phyloP scores from a whole-genome alignment of 2,888 invertebrate genomes.

The Hydrotaea cyrtoneurina region DNA sequence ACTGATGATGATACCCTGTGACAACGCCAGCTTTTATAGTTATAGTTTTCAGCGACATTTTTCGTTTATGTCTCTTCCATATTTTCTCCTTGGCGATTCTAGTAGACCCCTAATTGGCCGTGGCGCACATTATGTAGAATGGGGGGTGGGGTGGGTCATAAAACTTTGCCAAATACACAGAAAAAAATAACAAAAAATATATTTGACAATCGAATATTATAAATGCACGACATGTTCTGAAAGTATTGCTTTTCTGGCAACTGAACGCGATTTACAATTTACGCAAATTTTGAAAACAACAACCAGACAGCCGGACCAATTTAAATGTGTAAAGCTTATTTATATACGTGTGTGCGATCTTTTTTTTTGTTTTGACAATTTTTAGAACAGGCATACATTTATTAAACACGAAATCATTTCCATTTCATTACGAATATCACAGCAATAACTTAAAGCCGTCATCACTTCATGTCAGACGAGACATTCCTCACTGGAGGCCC shows the following conservation, averaged over 20 bases:
- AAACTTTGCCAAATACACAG: neutral
- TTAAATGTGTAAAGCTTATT: conserved; percentile 10
- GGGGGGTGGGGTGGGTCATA: neutral
- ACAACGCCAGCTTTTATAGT: conserved; percentile 72
- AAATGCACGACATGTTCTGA: conserved; percentile 69
- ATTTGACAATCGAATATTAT: conserved; percentile 17
- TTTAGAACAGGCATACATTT: conserved; percentile 31
- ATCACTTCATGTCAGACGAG: neutral
- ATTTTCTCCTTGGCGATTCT: conserved; percentile 27
- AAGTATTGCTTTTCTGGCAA: conserved; percentile 2
- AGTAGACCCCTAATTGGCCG: conserved; percentile 46
- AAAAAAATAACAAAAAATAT: neutral
- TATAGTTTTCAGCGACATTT: conserved; percentile 21
- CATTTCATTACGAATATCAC: conserved; percentile 3
- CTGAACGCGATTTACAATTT: neutral
- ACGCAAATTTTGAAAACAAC: conserved; percentile 9
- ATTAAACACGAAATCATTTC: neutral
- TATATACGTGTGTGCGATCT: neutral
- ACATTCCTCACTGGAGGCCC: neutral
- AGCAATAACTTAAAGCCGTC: neutral
- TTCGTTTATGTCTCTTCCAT: neutral
- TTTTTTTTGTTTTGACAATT: conserved; percentile 11
- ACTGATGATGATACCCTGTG: conserved; percentile 72
- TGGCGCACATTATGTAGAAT: conserved; percentile 14
- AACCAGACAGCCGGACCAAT: neutral